A percentile compares a stretch with the other conserved stretches of the same genome.
Conservation (phyloP, 2,888 invertebrate species). For the Drosophila prostipennis region DNA sequence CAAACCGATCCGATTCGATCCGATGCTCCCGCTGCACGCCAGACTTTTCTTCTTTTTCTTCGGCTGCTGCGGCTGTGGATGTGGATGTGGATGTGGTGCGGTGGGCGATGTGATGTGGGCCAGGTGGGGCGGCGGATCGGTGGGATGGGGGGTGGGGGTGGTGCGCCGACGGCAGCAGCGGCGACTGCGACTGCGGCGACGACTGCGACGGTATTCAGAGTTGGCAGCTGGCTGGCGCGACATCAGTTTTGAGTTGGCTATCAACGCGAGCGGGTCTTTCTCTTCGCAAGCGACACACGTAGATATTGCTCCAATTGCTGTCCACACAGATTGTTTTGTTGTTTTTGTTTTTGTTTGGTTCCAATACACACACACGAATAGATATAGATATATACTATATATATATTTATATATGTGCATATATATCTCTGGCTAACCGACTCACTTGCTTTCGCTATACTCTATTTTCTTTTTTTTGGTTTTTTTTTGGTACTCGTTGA, state of each 20-base stretch:
- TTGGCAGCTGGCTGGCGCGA: slow-evolving; percentile 73
- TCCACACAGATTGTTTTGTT: slow-evolving; percentile 70
- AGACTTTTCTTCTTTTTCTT: slow-evolving; percentile 26
- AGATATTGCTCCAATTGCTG: slow-evolving; percentile 75
- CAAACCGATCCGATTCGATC: slow-evolving; percentile 42
- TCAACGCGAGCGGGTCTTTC: slow-evolving; percentile 85
- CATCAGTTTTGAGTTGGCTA: slow-evolving; percentile 85
- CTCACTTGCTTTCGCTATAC: slow-evolving; percentile 54
- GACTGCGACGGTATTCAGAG: slow-evolving; percentile 55
- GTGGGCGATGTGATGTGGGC: slow-evolving; percentile 48
- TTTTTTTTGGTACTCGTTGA: slow-evolving; percentile 56
- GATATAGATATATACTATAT: slow-evolving; percentile 44
- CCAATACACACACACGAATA: slow-evolving; percentile 42
- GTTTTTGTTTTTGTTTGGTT: slow-evolving; percentile 68
- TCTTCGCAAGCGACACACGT: slow-evolving; percentile 85
- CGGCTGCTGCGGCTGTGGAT: background rate
- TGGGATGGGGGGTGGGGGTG: slow-evolving; percentile 13
- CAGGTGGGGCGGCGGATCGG: slow-evolving; percentile 7
- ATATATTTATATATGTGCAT: slow-evolving; percentile 11
- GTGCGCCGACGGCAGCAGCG: slow-evolving; percentile 3
- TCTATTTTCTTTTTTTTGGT: slow-evolving; percentile 56
- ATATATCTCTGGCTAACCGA: slow-evolving; percentile 19
- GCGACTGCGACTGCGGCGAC: slow-evolving; percentile 49
- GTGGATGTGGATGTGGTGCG: slow-evolving; percentile 25
- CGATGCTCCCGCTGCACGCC: slow-evolving; percentile 53